These are phyloP conservation scores for Achroia grisella DNA, from an alignment of 1,140 invertebrate genomes.

Conservation along the genomic window DNA sequence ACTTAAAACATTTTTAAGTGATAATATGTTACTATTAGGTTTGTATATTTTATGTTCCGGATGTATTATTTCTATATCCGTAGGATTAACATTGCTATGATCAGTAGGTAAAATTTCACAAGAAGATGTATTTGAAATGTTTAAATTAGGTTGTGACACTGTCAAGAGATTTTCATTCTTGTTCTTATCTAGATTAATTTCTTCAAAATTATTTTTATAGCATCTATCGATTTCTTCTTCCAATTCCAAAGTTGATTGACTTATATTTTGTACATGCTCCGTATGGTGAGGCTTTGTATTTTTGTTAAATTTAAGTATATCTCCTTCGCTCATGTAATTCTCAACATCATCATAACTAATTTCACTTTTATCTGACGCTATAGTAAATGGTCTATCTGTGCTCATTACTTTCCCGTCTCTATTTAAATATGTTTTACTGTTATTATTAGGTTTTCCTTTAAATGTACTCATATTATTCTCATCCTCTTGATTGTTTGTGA, in stretches of 20 bases:
- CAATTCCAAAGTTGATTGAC: conserved; percentile 67
- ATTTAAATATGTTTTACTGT: conserved; percentile 69
- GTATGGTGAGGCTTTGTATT: conserved; percentile 41
- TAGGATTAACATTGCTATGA: conserved; percentile 45
- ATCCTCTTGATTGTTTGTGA: conserved; percentile 52
- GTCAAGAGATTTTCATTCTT: conserved; percentile 51
- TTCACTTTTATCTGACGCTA: conserved; percentile 79
- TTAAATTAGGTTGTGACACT: conserved; percentile 46
- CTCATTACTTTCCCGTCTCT: conserved; percentile 73
- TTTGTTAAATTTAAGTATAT: conserved; percentile 75
- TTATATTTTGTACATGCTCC: conserved; percentile 71
- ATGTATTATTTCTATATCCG: conserved; percentile 73
- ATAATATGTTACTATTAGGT: conserved; percentile 68
- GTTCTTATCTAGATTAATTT: conserved; percentile 47
- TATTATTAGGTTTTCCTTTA: conserved; percentile 66
- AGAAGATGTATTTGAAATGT: conserved; percentile 63
- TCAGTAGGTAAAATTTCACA: conserved; percentile 60
- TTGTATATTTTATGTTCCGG: conserved; percentile 86
- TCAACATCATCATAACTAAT: conserved; percentile 75
- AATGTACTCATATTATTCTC: conserved; percentile 50
- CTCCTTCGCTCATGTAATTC: conserved; percentile 68
- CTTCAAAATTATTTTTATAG: conserved; percentile 68
- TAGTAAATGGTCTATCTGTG: conserved; percentile 78
- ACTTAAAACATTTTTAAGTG: conserved; percentile 65
- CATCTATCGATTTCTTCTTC: conserved; percentile 71